These are phyloP conservation scores for Rhagophthalmus giganteus DNA, from an alignment of 2,888 invertebrate species.

Conservation along the genomic window DNA sequence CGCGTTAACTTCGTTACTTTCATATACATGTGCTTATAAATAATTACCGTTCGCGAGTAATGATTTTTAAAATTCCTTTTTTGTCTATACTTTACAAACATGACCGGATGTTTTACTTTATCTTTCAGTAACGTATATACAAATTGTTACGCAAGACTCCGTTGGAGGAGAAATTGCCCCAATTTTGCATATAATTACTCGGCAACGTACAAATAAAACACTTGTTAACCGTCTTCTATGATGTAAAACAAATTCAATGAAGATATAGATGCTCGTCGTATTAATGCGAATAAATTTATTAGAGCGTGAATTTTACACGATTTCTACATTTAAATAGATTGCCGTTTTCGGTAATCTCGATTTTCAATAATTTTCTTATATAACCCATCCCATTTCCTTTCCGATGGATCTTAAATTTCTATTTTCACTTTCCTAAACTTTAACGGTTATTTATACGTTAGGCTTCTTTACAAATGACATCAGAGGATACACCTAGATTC, in stretches of 20 bases:
- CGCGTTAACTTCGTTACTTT: too few species aligned
- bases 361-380: too few species aligned
- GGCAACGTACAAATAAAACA: conserved; percentile 5
- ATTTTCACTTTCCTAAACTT: not conserved
- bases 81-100: too few species aligned
- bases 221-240: too few species aligned
- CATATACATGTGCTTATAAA: not conserved
- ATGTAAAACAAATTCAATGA: conserved; percentile 15
- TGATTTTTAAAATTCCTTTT: too few species aligned
- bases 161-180: conserved; percentile 20
- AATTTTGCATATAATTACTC: conserved; percentile 21
- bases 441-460: not conserved
- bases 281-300: too few species aligned
- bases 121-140: too few species aligned
- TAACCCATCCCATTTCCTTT: not conserved
- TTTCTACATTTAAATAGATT: too few species aligned
- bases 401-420: not conserved
- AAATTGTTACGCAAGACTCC: conserved; percentile 18
- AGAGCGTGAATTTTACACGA: too few species aligned
- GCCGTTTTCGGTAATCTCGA: too few species aligned
- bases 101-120: conserved; percentile 11
- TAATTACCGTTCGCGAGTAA: too few species aligned
- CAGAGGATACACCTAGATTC: not conserved
- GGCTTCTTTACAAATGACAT: not conserved
- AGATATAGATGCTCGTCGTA: too few species aligned